These are phyloP conservation scores for Acipenser transmontanus DNA, from an alignment of 2,797 vertebrate species.

Conservation along the genomic window DNA sequence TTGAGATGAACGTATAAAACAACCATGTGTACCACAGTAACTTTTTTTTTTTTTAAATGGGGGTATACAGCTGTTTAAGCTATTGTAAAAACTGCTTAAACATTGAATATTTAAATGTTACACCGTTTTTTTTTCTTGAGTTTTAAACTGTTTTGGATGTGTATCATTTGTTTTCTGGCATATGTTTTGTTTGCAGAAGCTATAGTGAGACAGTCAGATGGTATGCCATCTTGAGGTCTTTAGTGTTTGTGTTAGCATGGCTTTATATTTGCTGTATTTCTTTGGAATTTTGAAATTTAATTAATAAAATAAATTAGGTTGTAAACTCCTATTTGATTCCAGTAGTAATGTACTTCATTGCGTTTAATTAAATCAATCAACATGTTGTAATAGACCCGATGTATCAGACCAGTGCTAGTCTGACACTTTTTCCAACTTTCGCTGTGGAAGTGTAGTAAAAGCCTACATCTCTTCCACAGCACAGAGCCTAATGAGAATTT, in stretches of 20 bases:
- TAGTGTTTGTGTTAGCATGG: conserved; percentile 43
- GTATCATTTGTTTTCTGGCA: neutral
- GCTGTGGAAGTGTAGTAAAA: too few relatives aligned
- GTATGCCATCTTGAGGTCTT: neutral
- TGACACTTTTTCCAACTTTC: too few relatives aligned
- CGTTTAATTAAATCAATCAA: too few relatives aligned
- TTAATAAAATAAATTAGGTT: conserved; percentile 35
- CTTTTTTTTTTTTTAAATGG: neutral
- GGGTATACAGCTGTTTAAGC: neutral
- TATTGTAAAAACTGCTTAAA: neutral
- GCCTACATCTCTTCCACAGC: too few relatives aligned
- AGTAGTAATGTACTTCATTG: neutral
- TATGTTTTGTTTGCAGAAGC: neutral
- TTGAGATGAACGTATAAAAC: conserved; percentile 26
- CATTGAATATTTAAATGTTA: neutral
- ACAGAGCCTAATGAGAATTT: too few relatives aligned
- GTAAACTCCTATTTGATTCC: neutral
- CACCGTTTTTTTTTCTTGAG: neutral
- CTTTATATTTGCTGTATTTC: conserved; percentile 33
- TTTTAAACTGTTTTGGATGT: neutral
- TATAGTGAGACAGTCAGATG: neutral
- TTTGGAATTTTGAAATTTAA: conserved; percentile 46
- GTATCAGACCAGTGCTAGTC: too few relatives aligned
- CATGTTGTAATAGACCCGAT: too few relatives aligned
- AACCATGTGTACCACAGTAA: conserved; percentile 19